Percentiles rank a stretch among this genome's conserved stretches.
phyloP scores from a whole-genome alignment of 1,140 invertebrate species.

The Drosophila santomea region DNA sequence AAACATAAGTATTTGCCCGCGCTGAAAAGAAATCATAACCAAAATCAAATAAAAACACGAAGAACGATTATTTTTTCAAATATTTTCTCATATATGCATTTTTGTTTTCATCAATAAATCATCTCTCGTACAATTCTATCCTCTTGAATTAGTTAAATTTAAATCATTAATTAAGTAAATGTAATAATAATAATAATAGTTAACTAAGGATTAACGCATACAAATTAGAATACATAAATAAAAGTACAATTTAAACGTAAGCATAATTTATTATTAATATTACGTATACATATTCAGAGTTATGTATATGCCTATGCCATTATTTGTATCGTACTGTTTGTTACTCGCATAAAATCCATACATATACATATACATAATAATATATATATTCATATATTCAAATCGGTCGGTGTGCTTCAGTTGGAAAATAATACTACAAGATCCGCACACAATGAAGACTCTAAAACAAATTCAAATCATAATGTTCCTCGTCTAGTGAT shows the following conservation, averaged over 20 bases:
- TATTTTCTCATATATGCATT: conserved; percentile 74
- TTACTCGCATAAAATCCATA: conserved; percentile 40
- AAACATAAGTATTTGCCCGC: conserved; percentile 7
- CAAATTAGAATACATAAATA: conserved; percentile 81
- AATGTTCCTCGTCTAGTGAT: background rate
- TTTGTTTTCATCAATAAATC: conserved; percentile 69
- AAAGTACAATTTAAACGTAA: conserved; percentile 71
- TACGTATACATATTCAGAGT: conserved; percentile 61
- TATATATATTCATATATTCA: conserved; percentile 62
- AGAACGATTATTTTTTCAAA: conserved; percentile 62
- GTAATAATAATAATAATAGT: conserved; percentile 75
- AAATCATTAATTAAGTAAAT: conserved; percentile 80
- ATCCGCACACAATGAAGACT: conserved; percentile 59
- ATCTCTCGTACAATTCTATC: conserved; percentile 57
- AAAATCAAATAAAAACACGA: conserved; percentile 68
- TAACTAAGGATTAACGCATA: conserved; percentile 80
- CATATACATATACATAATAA: conserved; percentile 48
- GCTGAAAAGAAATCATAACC: conserved; percentile 41
- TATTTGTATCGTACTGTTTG: conserved; percentile 47
- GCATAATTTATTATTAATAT: conserved; percentile 75
- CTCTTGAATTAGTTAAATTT: conserved; percentile 68
- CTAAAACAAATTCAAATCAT: conserved; percentile 51
- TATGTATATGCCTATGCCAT: conserved; percentile 54
- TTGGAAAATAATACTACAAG: conserved; percentile 80
- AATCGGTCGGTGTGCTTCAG: conserved; percentile 54